Evolutionary conservation across 2,113 vertebrate genomes (phyloP), one percentile per base, ranked within the genome.

Genomic region (Corythaixoides concolor): DNA sequence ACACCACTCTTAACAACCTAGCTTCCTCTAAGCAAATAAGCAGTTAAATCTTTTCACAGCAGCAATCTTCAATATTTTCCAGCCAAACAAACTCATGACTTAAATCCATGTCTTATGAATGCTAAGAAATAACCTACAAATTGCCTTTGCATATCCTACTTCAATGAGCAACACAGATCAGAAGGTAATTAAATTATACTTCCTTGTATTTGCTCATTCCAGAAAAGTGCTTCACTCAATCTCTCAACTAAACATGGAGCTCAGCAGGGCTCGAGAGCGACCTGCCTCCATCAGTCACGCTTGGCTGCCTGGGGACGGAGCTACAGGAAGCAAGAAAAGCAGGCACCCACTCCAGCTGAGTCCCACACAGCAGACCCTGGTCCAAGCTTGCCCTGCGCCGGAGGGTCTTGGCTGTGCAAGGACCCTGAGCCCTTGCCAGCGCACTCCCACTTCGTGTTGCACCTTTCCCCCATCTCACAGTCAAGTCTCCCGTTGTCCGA

Each of bases 371-470:
- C 47, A 35, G 69, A 55, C 17, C 49, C 27, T 4, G 8, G 2
- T 15, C 59, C 18, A 9, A 20, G 47, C 23, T 16, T 32, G 24
- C 18, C 18, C 18, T 30, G 55, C 2, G 2, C n/a, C 1, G 0
- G 11, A 67, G 28, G 14, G 55, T 39, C 37, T n/a, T 28, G 11
- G 8, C 47, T 35, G 22, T 30, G 55, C 27, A 24, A 19, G 32
- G 60, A 79, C 16, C 35, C 21, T 0, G 0, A 56, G 56, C 28
- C 15, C 67, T 30, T 28, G 6, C 43, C 60, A 50, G 50, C 18
- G 0, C 1, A 11, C 47, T 67, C 64, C 59, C 11, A 3, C 19
- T 37, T 20, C 3, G 1, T 1, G 1, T 18, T 4, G 5, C 35
- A 62, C 30, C 70, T n/a, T 30, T 17, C 7, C 15, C 35, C 21